These are phyloP conservation scores for Ennomos fuscantarius DNA, from an alignment of 2,888 invertebrate species.

Conservation along the genomic window DNA sequence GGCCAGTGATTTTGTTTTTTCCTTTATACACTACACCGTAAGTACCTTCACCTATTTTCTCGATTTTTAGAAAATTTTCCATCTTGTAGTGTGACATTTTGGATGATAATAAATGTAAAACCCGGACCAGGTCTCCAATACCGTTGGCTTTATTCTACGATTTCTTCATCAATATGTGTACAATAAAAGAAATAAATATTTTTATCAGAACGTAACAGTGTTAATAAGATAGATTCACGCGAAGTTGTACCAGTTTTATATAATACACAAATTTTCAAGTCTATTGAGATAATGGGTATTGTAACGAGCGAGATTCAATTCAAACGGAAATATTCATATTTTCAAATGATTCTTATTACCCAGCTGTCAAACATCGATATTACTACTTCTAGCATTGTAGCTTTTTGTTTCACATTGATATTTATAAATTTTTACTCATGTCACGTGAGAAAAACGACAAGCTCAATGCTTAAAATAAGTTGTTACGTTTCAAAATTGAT, in stretches of 20 bases:
- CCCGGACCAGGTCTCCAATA: conserved; percentile 31
- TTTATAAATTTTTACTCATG: not conserved
- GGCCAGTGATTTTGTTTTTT: conserved; percentile 93
- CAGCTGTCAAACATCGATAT: not conserved
- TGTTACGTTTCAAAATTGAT: no score
- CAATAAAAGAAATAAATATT: not conserved
- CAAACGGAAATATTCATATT: conserved; percentile 6
- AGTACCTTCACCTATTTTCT: conserved; percentile 99
- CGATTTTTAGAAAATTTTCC: conserved; percentile 97
- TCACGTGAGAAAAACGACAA: not conserved
- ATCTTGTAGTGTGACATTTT: conserved; percentile 82
- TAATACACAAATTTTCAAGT: no score
- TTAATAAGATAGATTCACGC: no score
- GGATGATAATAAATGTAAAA: conserved; percentile 45
- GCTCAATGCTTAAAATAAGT: no score
- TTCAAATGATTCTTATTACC: not conserved
- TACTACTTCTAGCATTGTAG: not conserved
- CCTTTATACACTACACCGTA: conserved; percentile 99
- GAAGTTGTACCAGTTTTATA: no score
- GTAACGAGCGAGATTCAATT: no score
- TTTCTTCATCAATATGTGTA: conserved; percentile 3
- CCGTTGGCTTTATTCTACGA: conserved; percentile 24
- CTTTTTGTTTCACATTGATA: not conserved
- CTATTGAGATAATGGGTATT: no score
- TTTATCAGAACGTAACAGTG: no score